A percentile compares a stretch with the other conserved stretches of the same genome.
These are phyloP conservation scores for Lasioglossum calceatum DNA, from an alignment of 2,888 invertebrate species.

Conservation along the genomic window DNA sequence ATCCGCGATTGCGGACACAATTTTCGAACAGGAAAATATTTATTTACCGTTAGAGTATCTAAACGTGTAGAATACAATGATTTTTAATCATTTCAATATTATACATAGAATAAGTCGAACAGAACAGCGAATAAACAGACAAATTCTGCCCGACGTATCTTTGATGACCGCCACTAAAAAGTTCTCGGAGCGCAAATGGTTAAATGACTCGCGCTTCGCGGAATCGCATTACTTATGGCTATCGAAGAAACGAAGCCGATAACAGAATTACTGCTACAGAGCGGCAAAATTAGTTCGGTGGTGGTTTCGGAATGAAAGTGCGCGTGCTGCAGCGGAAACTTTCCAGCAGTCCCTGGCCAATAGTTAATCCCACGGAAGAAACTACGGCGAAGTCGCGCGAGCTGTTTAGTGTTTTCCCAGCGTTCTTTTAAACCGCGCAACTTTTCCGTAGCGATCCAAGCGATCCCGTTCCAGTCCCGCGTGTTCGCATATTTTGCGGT, in stretches of 20 bases:
- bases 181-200: neutral
- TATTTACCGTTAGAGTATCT: too few relatives aligned
- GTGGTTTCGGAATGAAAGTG: neutral
- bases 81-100: neutral
- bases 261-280: neutral
- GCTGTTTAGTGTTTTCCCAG: slow-evolving; percentile 5
- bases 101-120: neutral
- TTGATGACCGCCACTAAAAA: neutral
- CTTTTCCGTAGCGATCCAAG: slow-evolving; percentile 24
- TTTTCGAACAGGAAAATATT: too few relatives aligned
- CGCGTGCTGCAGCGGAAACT: slow-evolving; percentile 16
- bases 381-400: slow-evolving; percentile 31
- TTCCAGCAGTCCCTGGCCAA: slow-evolving; percentile 33
- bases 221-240: neutral
- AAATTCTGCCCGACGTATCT: neutral
- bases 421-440: slow-evolving; percentile 46
- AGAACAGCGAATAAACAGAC: neutral
- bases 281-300: neutral
- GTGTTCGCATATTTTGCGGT: slow-evolving; percentile 23
- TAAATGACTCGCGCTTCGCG: neutral
- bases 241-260: neutral
- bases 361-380: slow-evolving; percentile 57
- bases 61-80: neutral
- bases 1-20: too few relatives aligned
- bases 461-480: neutral